phyloP scores from a whole-genome alignment of 2,797 vertebrate genomes.

The Clangula hyemalis region DNA sequence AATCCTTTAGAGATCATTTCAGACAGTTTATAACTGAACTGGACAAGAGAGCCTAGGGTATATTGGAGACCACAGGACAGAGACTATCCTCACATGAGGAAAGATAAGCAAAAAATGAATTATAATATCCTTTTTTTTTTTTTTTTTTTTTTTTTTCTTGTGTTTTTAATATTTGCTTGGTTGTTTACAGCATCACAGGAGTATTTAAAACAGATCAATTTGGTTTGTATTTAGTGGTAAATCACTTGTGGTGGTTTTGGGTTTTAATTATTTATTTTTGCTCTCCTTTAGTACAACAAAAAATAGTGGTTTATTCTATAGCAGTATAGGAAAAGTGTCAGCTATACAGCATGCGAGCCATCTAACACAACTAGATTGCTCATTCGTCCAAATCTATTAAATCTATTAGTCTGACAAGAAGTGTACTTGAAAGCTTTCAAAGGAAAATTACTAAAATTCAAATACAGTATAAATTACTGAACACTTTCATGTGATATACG shows the following conservation, averaged over 20 bases:
- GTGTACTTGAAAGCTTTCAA: slow-evolving; percentile 43
- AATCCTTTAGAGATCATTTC: not conserved
- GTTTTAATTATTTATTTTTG: not conserved
- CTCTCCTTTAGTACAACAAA: not conserved
- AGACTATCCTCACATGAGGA: not conserved
- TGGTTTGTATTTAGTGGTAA: not conserved
- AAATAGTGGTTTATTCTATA: not conserved
- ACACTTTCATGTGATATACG: not conserved
- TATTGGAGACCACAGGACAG: not conserved
- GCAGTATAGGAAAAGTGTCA: not conserved
- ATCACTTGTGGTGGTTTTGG: not conserved
- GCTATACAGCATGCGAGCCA: not conserved
- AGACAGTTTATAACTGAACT: not conserved
- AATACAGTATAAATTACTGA: slow-evolving; percentile 47
- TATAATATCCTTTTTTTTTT: not conserved
- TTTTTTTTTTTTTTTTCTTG: not conserved
- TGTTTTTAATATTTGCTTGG: not conserved
- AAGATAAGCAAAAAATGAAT: not conserved
- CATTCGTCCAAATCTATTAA: slow-evolving; percentile 33
- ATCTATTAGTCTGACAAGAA: slow-evolving; percentile 30
- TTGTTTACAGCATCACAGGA: accelerated
- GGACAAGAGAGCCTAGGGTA: not conserved
- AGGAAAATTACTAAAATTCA: slow-evolving; percentile 46
- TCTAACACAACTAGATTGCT: slow-evolving; percentile 25
- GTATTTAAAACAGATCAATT: not conserved